Conservation (phyloP, 30 jellyfish, hydroid and myxozoan genomes). For the Calvadosia cruxmelitensis region DNA sequence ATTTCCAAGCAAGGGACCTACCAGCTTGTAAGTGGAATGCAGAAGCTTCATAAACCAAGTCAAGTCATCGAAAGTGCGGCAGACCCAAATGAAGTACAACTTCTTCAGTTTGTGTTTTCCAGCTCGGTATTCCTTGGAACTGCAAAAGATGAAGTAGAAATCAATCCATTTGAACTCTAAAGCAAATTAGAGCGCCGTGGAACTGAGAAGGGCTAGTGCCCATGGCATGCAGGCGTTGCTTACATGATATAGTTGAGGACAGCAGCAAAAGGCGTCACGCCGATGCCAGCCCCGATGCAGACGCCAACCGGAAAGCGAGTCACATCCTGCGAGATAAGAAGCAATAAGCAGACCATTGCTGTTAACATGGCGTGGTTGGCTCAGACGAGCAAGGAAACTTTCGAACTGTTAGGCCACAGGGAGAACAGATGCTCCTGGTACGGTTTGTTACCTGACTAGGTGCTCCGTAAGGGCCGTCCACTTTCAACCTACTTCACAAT, state of each 20-base stretch:
- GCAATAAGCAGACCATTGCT: background rate
- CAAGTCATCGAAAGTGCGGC: conserved; percentile 54
- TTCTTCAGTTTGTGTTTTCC: conserved; percentile 29
- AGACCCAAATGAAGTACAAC: conserved; percentile 70
- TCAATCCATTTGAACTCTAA: too few relatives aligned
- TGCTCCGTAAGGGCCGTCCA: conserved; percentile 88
- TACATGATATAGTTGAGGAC: conserved; percentile 51
- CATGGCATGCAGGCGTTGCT: background rate
- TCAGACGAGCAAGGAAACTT: too few relatives aligned
- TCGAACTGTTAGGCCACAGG: too few relatives aligned
- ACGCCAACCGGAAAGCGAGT: conserved; percentile 54
- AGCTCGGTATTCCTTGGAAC: background rate
- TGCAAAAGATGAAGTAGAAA: too few relatives aligned
- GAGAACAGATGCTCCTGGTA: too few relatives aligned
- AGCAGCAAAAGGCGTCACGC: conserved; percentile 81
- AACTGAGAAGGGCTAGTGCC: too few relatives aligned
- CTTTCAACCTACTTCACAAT: conserved; percentile 18
- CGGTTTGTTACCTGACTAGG: conserved; percentile 57
- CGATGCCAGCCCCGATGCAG: conserved; percentile 75
- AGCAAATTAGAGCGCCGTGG: too few relatives aligned
- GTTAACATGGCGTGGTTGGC: too few relatives aligned
- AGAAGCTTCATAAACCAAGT: conserved; percentile 67
- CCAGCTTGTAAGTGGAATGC: conserved; percentile 4
- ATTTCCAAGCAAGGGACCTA: background rate
- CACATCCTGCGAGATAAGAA: conserved; percentile 37